A percentile compares a stretch with the other conserved stretches of the same genome.
Conservation (phyloP, 2,113 vertebrate genomes). For the Scomber japonicus region DNA sequence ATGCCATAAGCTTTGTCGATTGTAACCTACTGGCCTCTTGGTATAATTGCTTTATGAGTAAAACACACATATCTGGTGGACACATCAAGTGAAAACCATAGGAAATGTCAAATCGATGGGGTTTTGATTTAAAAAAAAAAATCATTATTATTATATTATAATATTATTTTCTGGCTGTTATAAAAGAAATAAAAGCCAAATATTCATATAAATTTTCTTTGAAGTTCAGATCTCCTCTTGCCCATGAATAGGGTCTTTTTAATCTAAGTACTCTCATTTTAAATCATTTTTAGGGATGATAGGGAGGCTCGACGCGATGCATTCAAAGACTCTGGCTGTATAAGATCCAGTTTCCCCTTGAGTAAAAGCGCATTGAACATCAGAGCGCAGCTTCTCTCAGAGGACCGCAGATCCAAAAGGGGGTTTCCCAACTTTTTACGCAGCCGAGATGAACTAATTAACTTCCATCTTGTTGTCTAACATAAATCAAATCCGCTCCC, state of each 20-base stretch:
- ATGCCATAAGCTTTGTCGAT: conserved; percentile 7
- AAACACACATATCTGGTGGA: background rate
- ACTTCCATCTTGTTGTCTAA: background rate
- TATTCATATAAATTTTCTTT: background rate
- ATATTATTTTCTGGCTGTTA: no score
- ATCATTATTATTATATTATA: no score
- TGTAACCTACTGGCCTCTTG: background rate
- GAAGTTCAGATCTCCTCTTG: no score
- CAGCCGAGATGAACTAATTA: background rate
- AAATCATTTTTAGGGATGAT: no score
- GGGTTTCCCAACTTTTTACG: conserved; percentile 59
- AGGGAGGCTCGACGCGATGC: no score
- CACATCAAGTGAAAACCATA: conserved; percentile 1
- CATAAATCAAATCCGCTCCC: background rate
- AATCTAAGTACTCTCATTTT: no score
- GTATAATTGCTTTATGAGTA: conserved; percentile 3
- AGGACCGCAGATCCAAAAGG: background rate
- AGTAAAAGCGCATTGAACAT: background rate
- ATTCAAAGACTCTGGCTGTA: no score
- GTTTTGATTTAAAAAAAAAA: no score
- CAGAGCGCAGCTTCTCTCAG: conserved; percentile 10
- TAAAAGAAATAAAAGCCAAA: background rate
- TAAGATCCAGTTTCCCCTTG: background rate
- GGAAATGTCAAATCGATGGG: background rate
- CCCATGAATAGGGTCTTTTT: no score